Evolutionary conservation across 2,888 invertebrate genomes (phyloP), one percentile per base, ranked within the genome.

Genomic region (Parochlus steinenii): DNA sequence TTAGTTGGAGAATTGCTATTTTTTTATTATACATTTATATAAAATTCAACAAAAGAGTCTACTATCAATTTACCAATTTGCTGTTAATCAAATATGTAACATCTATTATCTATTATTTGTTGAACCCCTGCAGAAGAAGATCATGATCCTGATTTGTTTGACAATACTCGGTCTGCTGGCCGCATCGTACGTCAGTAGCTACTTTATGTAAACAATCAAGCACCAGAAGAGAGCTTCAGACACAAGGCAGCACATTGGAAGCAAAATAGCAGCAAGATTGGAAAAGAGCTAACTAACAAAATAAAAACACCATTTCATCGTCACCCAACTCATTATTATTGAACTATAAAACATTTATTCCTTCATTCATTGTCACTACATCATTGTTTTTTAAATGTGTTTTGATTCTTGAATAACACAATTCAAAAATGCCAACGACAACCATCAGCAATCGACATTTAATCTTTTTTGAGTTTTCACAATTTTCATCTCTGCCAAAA

Each of bases 71-170:
- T n/a, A n/a, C n/a, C n/a, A n/a, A n/a, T n/a, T n/a, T n/a, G n/a
- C n/a, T n/a, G n/a, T n/a, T n/a, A n/a, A n/a, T n/a, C n/a, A n/a
- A n/a, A n/a, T n/a, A n/a, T n/a, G n/a, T n/a, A n/a, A n/a, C n/a
- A 22, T 8, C 6, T 8, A 22, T 8, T 8, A 22, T 8, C 8
- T 22, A 22, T 22, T 8, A 8, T 8, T 6, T 15, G 28, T 16
- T 27, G 19, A 22, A 31, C 39, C 35, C 37, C 41, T 71, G 71
- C 76, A 79, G 79, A 83, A 83, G 81, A 77, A 81, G 74, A 81
- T 83, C 67, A 77, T 82, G 76, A 83, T 86, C 72, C 71, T 82
- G 65, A 74, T 83, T 69, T 85, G 85, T 71, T 74, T 85, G 65
- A 72, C 79, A 62, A 72, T 83, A 63, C 69, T 79, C 66, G 73